Evolutionary conservation across 2,113 vertebrate genomes (phyloP), one percentile per base, ranked within the genome.

Genomic region (Dipodomys ordii): DNA sequence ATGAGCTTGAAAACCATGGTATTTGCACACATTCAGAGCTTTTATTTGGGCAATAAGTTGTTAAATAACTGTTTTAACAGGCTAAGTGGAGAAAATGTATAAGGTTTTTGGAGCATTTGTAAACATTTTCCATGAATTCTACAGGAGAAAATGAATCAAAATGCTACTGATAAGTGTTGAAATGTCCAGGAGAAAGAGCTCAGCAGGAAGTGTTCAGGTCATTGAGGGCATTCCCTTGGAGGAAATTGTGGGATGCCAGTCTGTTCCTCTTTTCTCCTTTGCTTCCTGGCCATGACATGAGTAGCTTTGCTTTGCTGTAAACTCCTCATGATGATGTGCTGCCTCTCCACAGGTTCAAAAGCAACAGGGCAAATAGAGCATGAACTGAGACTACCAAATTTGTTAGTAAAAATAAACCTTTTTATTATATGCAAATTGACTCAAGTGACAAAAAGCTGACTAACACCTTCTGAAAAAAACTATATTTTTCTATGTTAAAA

Each of bases 1-100:
- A 95, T 89, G 68, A 81, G 35, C 77, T 91, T 81, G 57, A 87
- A 93, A 96, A 53, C 6, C 23, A 81, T 74, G 86, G 68, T 95
- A 89, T 94, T 92, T 92, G 49, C 88, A 95, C 46, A 83, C 25
- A 90, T 79, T 92, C 13, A 62, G 95, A 67, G 91, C 89, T 81
- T 81, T 27, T 12, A 78, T 89, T 96, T 87, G 57, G 82, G 67
- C 30, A 94, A 68, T 22, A 94, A 49, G 79, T 86, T 73, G 57
- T 73, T 44, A 94, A 95, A 91, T 39, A 44, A 25, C 57, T 86
- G 13, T 20, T n/a, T 72, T 92, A 68, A n/a, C 78, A 92, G 92
- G 72, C 60, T 91, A 91, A 95, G 72, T 62, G 68, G 20, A 94
- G 0, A 88, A 91, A 91, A 62, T 77, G 27, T 53, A 68, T 69